Conservation (phyloP, 2,888 invertebrate genomes). For the Apotomis betuletana region DNA sequence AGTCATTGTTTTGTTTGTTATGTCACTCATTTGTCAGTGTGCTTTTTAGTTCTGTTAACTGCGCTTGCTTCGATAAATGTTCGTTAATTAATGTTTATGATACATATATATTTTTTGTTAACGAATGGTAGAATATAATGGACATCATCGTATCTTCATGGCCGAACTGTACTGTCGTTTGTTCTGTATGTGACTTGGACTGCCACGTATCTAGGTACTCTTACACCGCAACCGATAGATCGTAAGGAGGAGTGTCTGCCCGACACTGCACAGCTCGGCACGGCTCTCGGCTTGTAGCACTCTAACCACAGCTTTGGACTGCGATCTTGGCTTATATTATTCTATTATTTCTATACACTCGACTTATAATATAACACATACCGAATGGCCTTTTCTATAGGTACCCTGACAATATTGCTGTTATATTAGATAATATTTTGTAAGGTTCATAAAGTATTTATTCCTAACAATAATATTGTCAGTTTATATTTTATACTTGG, state of each 20-base stretch:
- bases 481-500: conserved; percentile 10
- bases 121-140: conserved; percentile 41
- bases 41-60: conserved; percentile 73
- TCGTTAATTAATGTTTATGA: conserved; percentile 41
- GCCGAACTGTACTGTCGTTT: conserved; percentile 35
- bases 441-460: background rate
- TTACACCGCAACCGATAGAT: conserved; percentile 13
- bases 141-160: conserved; percentile 38
- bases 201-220: conserved; percentile 32
- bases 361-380: conserved; percentile 2
- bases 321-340: conserved; percentile 36
- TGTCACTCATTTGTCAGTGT: conserved; percentile 81
- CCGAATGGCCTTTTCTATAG: background rate
- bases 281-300: conserved; percentile 62
- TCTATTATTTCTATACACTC: conserved; percentile 32
- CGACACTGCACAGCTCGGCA: conserved; percentile 55
- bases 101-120: conserved; percentile 40
- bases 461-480: background rate
- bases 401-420: conserved; percentile 14
- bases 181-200: conserved; percentile 22
- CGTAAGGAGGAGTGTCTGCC: conserved; percentile 45
- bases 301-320: conserved; percentile 64
- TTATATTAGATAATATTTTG: background rate
- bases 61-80: conserved; percentile 77
- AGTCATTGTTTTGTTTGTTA: conserved; percentile 82